Percentiles rank a stretch among this genome's conserved stretches.
Evolutionary conservation across 1,140 invertebrate genomes (phyloP).

Genomic region (Triops longicaudatus): DNA sequence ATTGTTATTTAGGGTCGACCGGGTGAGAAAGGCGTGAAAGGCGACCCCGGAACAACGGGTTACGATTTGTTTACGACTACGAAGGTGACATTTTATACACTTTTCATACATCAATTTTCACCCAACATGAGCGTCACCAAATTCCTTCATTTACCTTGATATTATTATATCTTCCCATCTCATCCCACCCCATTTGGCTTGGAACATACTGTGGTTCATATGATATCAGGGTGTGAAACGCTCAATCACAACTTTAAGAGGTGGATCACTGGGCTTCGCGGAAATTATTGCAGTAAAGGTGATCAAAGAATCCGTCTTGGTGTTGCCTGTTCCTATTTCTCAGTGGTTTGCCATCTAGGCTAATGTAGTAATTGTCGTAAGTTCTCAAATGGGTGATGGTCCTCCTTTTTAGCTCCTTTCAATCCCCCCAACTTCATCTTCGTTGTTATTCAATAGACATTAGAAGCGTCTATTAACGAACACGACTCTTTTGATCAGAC

Average conservation of each 20-base stretch:
- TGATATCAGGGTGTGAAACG: constrained; percentile 63
- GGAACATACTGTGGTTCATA: constrained; percentile 17
- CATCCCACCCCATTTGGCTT: constrained; percentile 19
- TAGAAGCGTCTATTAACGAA: background rate
- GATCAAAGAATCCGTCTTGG: constrained; percentile 29
- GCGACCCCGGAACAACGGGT: constrained; percentile 71
- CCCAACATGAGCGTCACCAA: no score
- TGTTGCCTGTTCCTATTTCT: constrained; percentile 15
- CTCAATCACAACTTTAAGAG: constrained; percentile 78
- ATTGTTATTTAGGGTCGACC: constrained; percentile 56
- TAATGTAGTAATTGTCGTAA: background rate
- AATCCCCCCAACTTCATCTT: background rate
- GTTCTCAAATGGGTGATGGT: background rate
- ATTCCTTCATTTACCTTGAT: background rate
- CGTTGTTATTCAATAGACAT: background rate
- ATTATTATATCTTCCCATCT: constrained; percentile 17
- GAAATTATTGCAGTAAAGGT: constrained; percentile 95
- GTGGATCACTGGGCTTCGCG: constrained; percentile 76
- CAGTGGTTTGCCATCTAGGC: constrained; percentile 17
- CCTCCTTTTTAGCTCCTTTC: background rate
- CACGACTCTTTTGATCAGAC: background rate
- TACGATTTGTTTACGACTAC: constrained; percentile 83
- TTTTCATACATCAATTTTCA: constrained; percentile 9
- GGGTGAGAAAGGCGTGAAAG: constrained; percentile 80
- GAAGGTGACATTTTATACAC: constrained; percentile 54